A percentile compares a stretch with the other conserved stretches of the same genome.
Conservation (phyloP, 2,113 vertebrate species). For the Tringa solitaria region DNA sequence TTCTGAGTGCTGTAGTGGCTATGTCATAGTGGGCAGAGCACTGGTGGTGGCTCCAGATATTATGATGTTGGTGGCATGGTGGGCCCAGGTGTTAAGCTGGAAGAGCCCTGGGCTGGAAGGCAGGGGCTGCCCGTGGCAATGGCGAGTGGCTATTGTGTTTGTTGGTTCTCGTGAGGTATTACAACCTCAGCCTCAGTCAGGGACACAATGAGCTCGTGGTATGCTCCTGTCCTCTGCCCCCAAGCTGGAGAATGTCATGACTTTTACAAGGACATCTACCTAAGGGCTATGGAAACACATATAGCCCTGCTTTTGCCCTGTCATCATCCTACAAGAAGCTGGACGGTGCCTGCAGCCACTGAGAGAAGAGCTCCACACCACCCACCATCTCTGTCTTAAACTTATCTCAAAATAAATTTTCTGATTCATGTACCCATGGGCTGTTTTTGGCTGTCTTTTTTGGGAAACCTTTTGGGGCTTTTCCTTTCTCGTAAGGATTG, state of each 20-base stretch:
- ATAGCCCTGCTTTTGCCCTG: not conserved
- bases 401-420: not conserved
- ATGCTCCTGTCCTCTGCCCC: not conserved
- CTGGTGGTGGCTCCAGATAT: not conserved
- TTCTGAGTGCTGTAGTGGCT: not conserved
- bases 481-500: not conserved
- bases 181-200: not conserved
- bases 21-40: not conserved
- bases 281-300: not conserved
- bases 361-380: not conserved
- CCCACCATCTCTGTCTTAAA: not conserved
- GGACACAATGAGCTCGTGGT: not conserved
- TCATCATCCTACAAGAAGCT: not conserved
- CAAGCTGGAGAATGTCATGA: not conserved
- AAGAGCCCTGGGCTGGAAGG: not conserved
- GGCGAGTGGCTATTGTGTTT: not conserved
- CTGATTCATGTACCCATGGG: not conserved
- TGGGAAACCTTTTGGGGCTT: not conserved
- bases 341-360: not conserved
- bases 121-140: rapidly evolving
- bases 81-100: not conserved
- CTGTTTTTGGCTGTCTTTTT: not conserved
- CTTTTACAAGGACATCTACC: not conserved
- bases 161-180: not conserved
- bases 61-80: not conserved